phyloP scores from a whole-genome alignment of 1,140 invertebrate genomes.

The Ceratina japonica region DNA sequence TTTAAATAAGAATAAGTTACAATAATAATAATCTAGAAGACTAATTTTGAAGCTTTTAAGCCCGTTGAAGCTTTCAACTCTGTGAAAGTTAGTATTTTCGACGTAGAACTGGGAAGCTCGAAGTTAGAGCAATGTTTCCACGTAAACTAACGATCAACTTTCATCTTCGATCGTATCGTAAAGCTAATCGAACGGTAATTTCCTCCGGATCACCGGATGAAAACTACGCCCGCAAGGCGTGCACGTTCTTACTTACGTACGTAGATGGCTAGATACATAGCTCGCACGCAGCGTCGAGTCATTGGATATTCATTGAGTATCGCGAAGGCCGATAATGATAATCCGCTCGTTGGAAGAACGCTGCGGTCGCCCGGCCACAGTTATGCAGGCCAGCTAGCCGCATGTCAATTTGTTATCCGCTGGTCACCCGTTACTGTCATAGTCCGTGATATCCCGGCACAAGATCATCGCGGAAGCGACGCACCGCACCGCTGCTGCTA shows the following conservation, averaged over 20 bases:
- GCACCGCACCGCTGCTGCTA: no score
- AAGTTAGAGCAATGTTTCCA: no score
- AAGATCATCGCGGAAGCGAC: constrained; percentile 39
- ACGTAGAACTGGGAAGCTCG: background rate
- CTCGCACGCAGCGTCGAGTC: constrained; percentile 29
- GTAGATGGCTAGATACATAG: constrained; percentile 9
- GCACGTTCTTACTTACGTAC: constrained; percentile 8
- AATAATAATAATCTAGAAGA: no score
- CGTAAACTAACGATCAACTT: background rate
- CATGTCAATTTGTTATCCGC: constrained; percentile 52
- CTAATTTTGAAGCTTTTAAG: no score
- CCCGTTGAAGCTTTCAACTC: no score
- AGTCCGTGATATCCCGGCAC: constrained; percentile 26
- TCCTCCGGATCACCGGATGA: constrained; percentile 4
- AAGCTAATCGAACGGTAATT: constrained; percentile 26
- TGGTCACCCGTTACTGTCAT: constrained; percentile 49
- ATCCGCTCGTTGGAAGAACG: constrained; percentile 52
- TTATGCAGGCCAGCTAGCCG: constrained; percentile 50
- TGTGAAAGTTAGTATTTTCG: no score
- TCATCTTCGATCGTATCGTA: background rate
- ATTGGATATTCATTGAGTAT: constrained; percentile 55
- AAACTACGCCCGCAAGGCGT: constrained; percentile 13
- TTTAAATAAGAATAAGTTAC: no score
- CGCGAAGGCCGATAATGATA: constrained; percentile 53
- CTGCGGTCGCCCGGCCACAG: constrained; percentile 47